Percentiles rank a stretch among this genome's conserved stretches.
Evolutionary conservation across 2,888 invertebrate genomes (phyloP).

Genomic region (Leptopilina syphax): DNA sequence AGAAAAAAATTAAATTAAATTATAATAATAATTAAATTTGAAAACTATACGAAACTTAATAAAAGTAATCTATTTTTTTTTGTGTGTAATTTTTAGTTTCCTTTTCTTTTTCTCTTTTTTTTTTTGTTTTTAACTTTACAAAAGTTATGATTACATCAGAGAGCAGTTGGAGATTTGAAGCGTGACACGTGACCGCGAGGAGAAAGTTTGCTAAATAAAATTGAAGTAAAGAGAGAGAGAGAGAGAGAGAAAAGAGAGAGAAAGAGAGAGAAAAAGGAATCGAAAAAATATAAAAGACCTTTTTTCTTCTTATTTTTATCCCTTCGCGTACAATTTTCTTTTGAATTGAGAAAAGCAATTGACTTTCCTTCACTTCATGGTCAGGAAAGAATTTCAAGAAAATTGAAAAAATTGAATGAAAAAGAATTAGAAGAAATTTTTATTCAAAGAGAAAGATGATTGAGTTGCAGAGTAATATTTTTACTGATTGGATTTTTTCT

Average conservation of each 20-base stretch:
- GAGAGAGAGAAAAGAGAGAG: no score
- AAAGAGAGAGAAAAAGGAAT: background rate
- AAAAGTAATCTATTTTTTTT: background rate
- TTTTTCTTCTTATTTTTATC: no score
- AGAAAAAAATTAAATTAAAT: no score
- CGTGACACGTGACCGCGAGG: conserved; percentile 13
- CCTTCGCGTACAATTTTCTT: no score
- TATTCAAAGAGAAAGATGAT: background rate
- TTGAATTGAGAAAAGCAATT: no score
- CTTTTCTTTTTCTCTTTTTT: background rate
- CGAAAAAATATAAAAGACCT: background rate
- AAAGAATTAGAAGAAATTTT: background rate
- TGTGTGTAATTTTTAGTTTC: background rate
- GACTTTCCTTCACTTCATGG: no score
- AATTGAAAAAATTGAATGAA: no score
- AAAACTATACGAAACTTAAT: no score
- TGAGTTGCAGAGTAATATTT: no score
- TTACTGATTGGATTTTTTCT: no score
- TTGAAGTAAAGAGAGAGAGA: background rate
- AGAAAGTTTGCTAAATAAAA: conserved; percentile 28
- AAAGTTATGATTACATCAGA: conserved; percentile 14
- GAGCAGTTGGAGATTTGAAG: background rate
- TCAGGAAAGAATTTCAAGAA: no score
- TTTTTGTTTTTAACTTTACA: background rate
- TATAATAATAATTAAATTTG: no score